These are phyloP conservation scores for Resseliella maxima DNA, from an alignment of 2,888 invertebrate species.

Conservation along the genomic window DNA sequence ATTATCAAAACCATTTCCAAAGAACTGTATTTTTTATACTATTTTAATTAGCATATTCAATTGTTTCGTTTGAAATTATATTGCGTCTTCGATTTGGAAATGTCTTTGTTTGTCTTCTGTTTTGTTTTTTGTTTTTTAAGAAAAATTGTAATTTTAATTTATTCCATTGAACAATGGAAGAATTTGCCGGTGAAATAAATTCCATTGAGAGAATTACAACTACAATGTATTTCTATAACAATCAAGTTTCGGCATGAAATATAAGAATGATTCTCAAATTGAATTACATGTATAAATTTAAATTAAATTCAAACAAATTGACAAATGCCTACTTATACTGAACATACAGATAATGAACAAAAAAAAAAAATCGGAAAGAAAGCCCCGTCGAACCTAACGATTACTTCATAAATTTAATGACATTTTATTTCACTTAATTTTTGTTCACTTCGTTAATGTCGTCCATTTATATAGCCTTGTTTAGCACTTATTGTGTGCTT, in stretches of 20 bases:
- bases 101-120: too few species aligned
- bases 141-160: neutral
- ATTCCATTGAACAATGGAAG: neutral
- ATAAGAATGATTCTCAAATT: neutral
- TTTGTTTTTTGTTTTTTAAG: neutral
- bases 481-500: neutral
- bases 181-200: neutral
- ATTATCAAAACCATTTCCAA: neutral
- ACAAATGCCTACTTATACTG: too few species aligned
- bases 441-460: neutral
- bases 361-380: too few species aligned
- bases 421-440: slow-evolving; percentile 25
- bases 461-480: neutral
- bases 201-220: neutral
- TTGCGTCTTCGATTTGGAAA: too few species aligned
- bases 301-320: slow-evolving; percentile 12
- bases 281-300: slow-evolving; percentile 39
- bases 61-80: neutral
- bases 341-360: too few species aligned
- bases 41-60: slow-evolving; percentile 36
- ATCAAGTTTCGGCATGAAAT: neutral
- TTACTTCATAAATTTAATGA: slow-evolving; percentile 52
- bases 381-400: neutral
- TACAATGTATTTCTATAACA: neutral
- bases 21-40: neutral